Percentiles rank a stretch among this genome's conserved stretches.
phyloP scores from a whole-genome alignment of 2,797 vertebrate species.

The Thunnus albacares region DNA sequence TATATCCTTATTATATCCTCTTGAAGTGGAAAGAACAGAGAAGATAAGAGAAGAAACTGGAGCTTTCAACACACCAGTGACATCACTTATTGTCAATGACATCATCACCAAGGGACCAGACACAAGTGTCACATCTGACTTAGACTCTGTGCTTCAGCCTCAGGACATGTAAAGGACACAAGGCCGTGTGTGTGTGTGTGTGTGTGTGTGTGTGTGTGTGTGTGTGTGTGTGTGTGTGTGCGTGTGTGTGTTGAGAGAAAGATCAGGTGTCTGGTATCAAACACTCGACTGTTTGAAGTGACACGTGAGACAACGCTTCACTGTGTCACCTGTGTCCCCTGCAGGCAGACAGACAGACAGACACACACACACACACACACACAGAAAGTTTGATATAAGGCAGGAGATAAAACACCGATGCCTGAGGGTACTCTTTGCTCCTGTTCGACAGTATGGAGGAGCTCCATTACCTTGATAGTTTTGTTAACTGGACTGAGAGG shows the following conservation, averaged over 20 bases:
- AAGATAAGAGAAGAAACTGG: slow-evolving; percentile 34
- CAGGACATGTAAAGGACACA: slow-evolving; percentile 67
- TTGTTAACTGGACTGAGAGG: slow-evolving; percentile 32
- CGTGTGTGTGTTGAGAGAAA: slow-evolving; percentile 38
- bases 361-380: slow-evolving; percentile 35
- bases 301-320: slow-evolving; percentile 67
- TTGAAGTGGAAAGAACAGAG: not conserved
- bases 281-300: slow-evolving; percentile 73
- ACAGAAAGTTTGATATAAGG: slow-evolving; percentile 50
- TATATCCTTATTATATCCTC: not conserved
- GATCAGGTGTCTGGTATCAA: slow-evolving; percentile 81
- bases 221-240: slow-evolving; percentile 36
- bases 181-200: not conserved
- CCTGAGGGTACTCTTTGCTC: slow-evolving; percentile 53
- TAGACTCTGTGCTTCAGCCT: slow-evolving; percentile 62
- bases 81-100: slow-evolving; percentile 67
- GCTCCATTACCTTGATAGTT: slow-evolving; percentile 34
- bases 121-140: slow-evolving; percentile 67
- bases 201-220: slow-evolving; percentile 17
- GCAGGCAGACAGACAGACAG: slow-evolving; percentile 17
- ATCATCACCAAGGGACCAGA: slow-evolving; percentile 73
- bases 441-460: slow-evolving; percentile 28
- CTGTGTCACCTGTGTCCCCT: slow-evolving; percentile 78
- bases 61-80: slow-evolving; percentile 54
- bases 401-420: slow-evolving; percentile 45